Conservation (phyloP, 2,797 vertebrate species). For the Rhabdomys pumilio region DNA sequence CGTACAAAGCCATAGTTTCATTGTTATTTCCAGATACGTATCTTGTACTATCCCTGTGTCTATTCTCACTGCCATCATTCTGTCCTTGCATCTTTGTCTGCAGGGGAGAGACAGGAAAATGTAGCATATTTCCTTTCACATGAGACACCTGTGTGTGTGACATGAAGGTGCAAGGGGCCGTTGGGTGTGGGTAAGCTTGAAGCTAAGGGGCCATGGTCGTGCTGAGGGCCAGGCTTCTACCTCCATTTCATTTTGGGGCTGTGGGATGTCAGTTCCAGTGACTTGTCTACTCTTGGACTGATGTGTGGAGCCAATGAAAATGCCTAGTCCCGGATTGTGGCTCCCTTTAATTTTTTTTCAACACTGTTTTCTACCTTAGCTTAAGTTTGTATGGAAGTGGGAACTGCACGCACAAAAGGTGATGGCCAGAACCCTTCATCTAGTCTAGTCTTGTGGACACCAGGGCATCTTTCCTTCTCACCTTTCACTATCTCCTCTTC, state of each 20-base stretch:
- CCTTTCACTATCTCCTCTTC: neutral
- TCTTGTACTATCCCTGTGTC: neutral
- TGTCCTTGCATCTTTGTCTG: neutral
- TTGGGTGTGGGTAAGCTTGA: neutral
- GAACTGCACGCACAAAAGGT: neutral
- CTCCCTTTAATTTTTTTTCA: neutral
- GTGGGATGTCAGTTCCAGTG: neutral
- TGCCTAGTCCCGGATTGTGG: neutral
- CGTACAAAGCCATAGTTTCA: neutral
- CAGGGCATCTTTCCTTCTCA: neutral
- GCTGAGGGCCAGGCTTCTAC: neutral
- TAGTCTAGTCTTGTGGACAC: neutral
- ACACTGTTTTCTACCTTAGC: slow-evolving; percentile 27
- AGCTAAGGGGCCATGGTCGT: neutral
- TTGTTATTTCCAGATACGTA: too few species aligned
- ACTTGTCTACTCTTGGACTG: neutral
- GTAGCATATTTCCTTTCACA: neutral
- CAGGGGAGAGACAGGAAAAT: neutral
- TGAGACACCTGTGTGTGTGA: neutral
- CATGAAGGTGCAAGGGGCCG: neutral
- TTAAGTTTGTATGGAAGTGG: slow-evolving; percentile 16
- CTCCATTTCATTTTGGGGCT: neutral
- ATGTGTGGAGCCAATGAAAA: neutral
- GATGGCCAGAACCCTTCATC: neutral
- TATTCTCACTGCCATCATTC: neutral